Evolutionary conservation across 2,888 invertebrate species (phyloP).

Genomic region (Gastracanthus pulcherrimus): DNA sequence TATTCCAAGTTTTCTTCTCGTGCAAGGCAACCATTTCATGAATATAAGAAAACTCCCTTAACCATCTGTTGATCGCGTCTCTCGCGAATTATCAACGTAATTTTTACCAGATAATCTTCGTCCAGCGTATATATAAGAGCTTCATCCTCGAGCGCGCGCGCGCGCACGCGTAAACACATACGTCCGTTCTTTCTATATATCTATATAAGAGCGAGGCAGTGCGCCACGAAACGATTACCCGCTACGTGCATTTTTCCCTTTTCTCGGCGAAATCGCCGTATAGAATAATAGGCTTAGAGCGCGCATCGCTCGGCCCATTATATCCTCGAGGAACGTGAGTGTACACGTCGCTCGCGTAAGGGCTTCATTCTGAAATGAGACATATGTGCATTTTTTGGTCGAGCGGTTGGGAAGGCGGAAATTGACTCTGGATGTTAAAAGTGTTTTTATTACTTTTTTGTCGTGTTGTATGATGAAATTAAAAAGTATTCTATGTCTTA

Average conservation of each 20-base stretch:
- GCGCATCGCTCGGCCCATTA: slow-evolving; percentile 26
- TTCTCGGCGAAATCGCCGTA: slow-evolving; percentile 29
- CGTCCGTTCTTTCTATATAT: too few species aligned
- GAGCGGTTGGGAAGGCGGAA: too few species aligned
- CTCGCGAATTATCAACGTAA: slow-evolving; percentile 40
- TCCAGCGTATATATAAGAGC: slow-evolving; percentile 13
- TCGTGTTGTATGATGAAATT: too few species aligned
- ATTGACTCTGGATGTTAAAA: too few species aligned
- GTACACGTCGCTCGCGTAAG: too few species aligned
- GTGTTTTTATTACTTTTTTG: neutral
- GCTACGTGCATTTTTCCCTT: slow-evolving; percentile 10
- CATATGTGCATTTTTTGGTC: slow-evolving; percentile 4
- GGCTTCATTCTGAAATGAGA: neutral
- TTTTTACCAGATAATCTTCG: slow-evolving; percentile 49
- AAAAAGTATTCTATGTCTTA: too few species aligned
- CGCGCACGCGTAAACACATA: slow-evolving; percentile 44
- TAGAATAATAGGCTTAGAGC: slow-evolving; percentile 48
- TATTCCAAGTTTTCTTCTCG: neutral
- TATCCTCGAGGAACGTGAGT: slow-evolving; percentile 16
- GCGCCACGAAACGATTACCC: slow-evolving; percentile 32
- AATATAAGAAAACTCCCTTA: slow-evolving; percentile 32
- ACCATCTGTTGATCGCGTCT: slow-evolving; percentile 30
- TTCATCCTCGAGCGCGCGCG: slow-evolving; percentile 34
- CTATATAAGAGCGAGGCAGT: neutral
- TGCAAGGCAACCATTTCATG: slow-evolving; percentile 6